These are phyloP conservation scores for Druon quercuslanigerum DNA, from an alignment of 1,140 invertebrate genomes.

Conservation along the genomic window DNA sequence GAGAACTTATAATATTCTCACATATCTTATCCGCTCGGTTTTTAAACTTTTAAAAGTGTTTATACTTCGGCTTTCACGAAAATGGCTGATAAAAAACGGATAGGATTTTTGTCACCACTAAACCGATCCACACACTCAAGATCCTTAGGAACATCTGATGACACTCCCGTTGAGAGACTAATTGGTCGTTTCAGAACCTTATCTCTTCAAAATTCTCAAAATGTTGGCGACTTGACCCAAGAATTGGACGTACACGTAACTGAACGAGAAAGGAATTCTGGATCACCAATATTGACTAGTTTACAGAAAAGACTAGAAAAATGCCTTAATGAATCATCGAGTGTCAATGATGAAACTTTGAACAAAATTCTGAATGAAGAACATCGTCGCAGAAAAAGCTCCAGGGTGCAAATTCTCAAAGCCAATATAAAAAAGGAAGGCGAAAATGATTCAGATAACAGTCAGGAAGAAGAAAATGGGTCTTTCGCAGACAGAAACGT, in stretches of 20 bases:
- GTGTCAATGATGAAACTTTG: too few relatives aligned
- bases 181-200: neutral
- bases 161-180: neutral
- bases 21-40: too few relatives aligned
- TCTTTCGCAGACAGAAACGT: neutral
- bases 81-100: too few relatives aligned
- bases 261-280: neutral
- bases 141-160: neutral
- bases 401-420: too few relatives aligned
- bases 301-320: too few relatives aligned
- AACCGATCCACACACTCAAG: neutral
- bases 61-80: neutral
- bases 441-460: neutral
- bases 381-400: too few relatives aligned
- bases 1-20: too few relatives aligned
- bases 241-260: neutral
- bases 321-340: too few relatives aligned
- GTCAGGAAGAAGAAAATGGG: neutral
- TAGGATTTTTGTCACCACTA: too few relatives aligned
- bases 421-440: too few relatives aligned
- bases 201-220: neutral
- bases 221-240: neutral
- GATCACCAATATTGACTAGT: neutral
- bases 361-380: too few relatives aligned
- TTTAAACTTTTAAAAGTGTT: neutral